Conservation (phyloP, 2,888 invertebrate species). For the Oxycera nigricornis region DNA sequence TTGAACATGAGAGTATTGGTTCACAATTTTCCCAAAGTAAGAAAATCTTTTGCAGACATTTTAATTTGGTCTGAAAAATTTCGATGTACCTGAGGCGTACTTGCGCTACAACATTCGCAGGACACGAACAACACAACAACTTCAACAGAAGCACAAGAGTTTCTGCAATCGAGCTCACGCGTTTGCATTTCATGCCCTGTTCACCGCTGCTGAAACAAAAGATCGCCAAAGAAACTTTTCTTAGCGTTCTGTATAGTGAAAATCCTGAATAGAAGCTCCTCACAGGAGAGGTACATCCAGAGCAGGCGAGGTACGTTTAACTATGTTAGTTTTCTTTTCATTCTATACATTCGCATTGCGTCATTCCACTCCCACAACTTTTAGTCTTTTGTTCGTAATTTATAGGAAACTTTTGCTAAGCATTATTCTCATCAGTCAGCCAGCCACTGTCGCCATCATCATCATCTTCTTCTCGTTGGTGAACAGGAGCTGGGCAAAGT, state of each 20-base stretch:
- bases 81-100: too few species aligned
- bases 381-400: slow-evolving; percentile 12
- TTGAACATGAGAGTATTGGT: too few species aligned
- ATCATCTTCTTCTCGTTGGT: neutral
- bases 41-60: too few species aligned
- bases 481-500: neutral
- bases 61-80: too few species aligned
- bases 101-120: neutral
- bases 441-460: neutral
- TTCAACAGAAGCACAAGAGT: neutral
- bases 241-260: neutral
- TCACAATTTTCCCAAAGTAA: too few species aligned
- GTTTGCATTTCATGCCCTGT: neutral
- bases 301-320: neutral
- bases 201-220: slow-evolving; percentile 14
- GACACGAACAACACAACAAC: neutral
- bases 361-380: neutral
- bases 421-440: slow-evolving; percentile 14
- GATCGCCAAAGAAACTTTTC: slow-evolving; percentile 10
- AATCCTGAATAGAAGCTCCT: slow-evolving; percentile 4
- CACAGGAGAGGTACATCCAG: neutral
- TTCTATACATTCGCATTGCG: slow-evolving; percentile 11
- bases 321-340: slow-evolving; percentile 7
- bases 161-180: neutral
- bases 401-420: neutral